Base-by-base conservation (phyloP, 2,888 invertebrate species). In the Sceliomorpha sp. region DNA sequence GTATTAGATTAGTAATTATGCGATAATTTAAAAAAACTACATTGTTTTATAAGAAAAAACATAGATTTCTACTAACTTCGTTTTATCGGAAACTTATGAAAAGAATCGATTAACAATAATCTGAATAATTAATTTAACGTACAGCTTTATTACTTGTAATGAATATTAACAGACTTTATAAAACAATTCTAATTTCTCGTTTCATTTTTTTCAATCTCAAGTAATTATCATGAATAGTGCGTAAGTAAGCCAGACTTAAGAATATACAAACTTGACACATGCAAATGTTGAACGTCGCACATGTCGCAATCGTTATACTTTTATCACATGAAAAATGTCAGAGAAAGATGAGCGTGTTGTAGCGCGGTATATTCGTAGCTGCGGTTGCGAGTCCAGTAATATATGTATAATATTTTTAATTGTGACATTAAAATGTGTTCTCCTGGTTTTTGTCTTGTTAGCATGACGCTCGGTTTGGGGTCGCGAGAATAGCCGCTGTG, bases 351-450 rank as follows among this genome's bases (percentile, higher is more conserved):
- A 80, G 81, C 78, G 76, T 68, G 68, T 73, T 73, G 71, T 72
- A 48, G 66, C 67, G 63, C 67, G 66, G 66, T 66, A 70, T 47
- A 66, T 66, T 70, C 58, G 53, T 53, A 39, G 66, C 62, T 62
- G 66, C 55, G 66, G 72, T 68, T 58, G 59, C 68, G 59, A 62
- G 59, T 48, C 63, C 69, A 44, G 72, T 87, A 87, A 87, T 84
- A 78, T 88, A 87, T 86, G 88, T 85, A 85, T 82, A 85, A 85
- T 87, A 88, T 88, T 88, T 88, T 87, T 88, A 87, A 88, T 87
- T 88, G 87, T 87, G 87, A 87, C 88, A 79, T 87, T 87, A 87
- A 88, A 87, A 87, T 87, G 86, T 87, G 84, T 81, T 83, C 80
- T 77, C 80, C 77, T 77, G 79, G 77, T 77, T 79, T 80, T 81